These are phyloP conservation scores for Mycteria americana DNA, from an alignment of 2,797 vertebrate species.

Conservation along the genomic window DNA sequence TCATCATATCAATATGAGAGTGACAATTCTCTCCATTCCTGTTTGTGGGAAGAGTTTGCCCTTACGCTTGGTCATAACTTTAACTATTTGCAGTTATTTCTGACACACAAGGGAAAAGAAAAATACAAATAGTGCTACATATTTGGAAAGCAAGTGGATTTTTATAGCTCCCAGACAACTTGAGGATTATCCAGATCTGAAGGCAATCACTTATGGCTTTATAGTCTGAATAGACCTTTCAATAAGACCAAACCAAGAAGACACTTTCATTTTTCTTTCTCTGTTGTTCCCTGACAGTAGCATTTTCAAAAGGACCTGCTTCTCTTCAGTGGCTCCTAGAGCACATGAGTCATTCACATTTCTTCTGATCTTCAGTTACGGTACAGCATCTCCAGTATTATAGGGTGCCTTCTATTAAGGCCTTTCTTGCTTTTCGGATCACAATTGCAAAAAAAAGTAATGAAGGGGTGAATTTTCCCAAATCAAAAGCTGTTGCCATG, in stretches of 20 bases:
- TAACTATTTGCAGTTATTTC: neutral
- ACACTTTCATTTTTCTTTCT: neutral
- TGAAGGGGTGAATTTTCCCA: neutral
- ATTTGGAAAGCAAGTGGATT: neutral
- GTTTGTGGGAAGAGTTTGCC: neutral
- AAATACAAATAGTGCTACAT: neutral
- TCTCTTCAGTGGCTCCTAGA: neutral
- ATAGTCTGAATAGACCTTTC: neutral
- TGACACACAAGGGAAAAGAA: neutral
- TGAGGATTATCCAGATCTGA: neutral
- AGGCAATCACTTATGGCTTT: neutral
- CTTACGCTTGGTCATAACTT: neutral
- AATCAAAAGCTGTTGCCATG: neutral
- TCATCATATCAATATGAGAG: neutral
- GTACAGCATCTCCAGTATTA: neutral
- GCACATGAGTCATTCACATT: neutral
- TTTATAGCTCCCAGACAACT: neutral
- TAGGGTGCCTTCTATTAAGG: neutral
- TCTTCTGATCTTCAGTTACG: neutral
- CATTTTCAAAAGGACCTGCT: neutral
- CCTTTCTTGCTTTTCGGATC: neutral
- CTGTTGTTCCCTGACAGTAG: neutral
- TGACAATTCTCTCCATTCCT: neutral
- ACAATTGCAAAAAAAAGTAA: neutral
- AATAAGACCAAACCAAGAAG: neutral